Conservation (phyloP, 2,113 vertebrate genomes). For the Morone saxatilis region DNA sequence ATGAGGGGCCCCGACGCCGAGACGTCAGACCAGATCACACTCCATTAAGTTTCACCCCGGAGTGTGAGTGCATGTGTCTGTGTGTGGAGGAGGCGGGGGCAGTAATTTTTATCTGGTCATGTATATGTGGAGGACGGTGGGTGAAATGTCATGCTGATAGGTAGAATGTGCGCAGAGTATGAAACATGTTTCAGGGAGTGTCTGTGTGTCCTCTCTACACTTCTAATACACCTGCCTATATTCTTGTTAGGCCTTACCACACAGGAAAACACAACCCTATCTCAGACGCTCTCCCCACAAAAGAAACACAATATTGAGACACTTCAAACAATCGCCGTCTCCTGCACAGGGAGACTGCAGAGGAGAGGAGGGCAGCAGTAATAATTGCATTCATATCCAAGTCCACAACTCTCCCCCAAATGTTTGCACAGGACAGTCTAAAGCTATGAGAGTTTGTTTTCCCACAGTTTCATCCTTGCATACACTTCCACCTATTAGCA, state of each 20-base stretch:
- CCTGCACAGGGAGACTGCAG: slow-evolving; percentile 33
- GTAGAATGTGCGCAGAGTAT: slow-evolving; percentile 1
- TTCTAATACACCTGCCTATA: background rate
- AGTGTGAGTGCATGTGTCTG: slow-evolving; percentile 28
- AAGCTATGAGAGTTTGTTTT: slow-evolving; percentile 47
- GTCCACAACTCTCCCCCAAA: slow-evolving; percentile 21
- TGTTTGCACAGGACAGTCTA: slow-evolving; percentile 33
- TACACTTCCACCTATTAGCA: slow-evolving; percentile 36
- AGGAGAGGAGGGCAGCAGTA: slow-evolving; percentile 34
- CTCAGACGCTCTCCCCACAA: background rate
- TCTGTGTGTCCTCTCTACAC: background rate
- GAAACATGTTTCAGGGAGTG: slow-evolving; percentile 16
- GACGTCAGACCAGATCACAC: slow-evolving; percentile 74
- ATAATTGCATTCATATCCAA: slow-evolving; percentile 44
- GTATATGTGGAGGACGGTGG: slow-evolving; percentile 5
- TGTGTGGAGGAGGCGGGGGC: background rate
- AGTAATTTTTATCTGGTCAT: slow-evolving; percentile 38
- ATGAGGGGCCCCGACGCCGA: slow-evolving; percentile 64
- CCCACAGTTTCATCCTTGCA: slow-evolving; percentile 9
- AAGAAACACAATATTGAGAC: slow-evolving; percentile 7
- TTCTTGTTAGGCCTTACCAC: background rate
- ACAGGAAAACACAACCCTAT: background rate
- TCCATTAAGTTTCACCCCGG: slow-evolving; percentile 71
- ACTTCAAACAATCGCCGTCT: slow-evolving; percentile 4
- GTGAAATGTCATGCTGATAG: background rate